A percentile compares a stretch with the other conserved stretches of the same genome.
These are phyloP conservation scores for Hyposmocoma kahamanoa DNA, from an alignment of 1,140 invertebrate species.

Conservation along the genomic window DNA sequence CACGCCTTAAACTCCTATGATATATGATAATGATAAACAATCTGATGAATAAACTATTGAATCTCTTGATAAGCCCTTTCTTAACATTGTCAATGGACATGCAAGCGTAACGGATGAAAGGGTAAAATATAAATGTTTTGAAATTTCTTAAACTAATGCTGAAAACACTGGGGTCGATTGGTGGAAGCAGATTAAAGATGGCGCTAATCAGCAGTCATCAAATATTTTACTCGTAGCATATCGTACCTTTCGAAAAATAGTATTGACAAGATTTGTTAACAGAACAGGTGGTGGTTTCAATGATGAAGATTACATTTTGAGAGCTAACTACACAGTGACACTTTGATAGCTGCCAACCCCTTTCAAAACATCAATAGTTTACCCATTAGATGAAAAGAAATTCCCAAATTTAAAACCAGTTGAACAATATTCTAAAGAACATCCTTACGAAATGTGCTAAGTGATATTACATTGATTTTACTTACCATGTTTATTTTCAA, in stretches of 20 bases:
- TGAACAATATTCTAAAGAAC: neutral
- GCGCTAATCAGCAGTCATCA: too few relatives aligned
- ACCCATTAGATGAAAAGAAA: conserved; percentile 47
- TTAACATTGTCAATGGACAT: conserved; percentile 47
- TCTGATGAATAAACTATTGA: conserved; percentile 80
- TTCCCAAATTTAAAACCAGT: neutral
- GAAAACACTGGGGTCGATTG: too few relatives aligned
- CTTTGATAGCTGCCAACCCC: too few relatives aligned
- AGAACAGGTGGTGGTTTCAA: too few relatives aligned
- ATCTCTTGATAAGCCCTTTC: conserved; percentile 58
- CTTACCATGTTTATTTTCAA: conserved; percentile 87
- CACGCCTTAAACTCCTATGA: too few relatives aligned
- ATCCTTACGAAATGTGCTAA: neutral
- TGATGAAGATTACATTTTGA: too few relatives aligned
- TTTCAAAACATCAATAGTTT: conserved; percentile 76
- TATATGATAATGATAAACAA: conserved; percentile 62
- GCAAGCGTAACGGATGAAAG: conserved; percentile 58
- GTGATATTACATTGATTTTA: neutral
- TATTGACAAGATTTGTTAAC: too few relatives aligned
- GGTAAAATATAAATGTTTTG: conserved; percentile 72
- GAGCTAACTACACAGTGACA: too few relatives aligned
- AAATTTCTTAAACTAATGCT: too few relatives aligned
- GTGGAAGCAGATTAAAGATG: too few relatives aligned
- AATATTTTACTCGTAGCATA: too few relatives aligned
- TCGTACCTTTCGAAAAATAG: too few relatives aligned